A percentile compares a stretch with the other conserved stretches of the same genome.
phyloP scores from a whole-genome alignment of 1,140 invertebrate species.

The Pomacea maculata region DNA sequence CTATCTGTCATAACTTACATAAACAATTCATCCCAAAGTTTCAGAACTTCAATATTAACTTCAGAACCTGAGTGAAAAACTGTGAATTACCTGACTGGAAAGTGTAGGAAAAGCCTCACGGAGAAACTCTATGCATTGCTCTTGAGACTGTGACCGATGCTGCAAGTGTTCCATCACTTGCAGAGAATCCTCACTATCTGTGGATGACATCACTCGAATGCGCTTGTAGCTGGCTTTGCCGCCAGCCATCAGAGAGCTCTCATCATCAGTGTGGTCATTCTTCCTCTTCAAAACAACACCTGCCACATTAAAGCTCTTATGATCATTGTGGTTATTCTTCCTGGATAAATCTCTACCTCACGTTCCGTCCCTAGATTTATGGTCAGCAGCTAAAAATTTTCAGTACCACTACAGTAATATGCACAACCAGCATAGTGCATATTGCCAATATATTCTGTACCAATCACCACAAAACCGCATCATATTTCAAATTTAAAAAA shows the following conservation, averaged over 20 bases:
- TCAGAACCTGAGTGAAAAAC: not conserved
- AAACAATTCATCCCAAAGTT: not conserved
- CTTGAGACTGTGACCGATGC: not conserved
- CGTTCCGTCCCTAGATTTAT: too few relatives aligned
- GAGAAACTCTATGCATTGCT: slow-evolving; percentile 9
- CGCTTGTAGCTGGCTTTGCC: not conserved
- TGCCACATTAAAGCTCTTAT: not conserved
- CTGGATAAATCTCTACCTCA: not conserved
- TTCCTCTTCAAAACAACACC: not conserved
- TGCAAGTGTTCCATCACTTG: not conserved
- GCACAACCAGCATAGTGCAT: too few relatives aligned
- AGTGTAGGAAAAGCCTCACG: not conserved
- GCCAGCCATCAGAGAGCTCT: not conserved
- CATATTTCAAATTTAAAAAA: too few relatives aligned
- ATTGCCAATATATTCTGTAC: too few relatives aligned
- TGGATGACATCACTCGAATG: not conserved
- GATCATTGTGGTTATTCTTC: not conserved
- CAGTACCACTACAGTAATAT: too few relatives aligned
- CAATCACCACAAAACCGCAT: too few relatives aligned
- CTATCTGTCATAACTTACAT: too few relatives aligned
- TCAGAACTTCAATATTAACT: not conserved
- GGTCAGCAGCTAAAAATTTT: too few relatives aligned
- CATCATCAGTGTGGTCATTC: not conserved
- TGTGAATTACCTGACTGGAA: not conserved
- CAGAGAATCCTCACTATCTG: slow-evolving; percentile 6